phyloP scores from a whole-genome alignment of 2,888 invertebrate genomes.

The Orgyia antiqua region DNA sequence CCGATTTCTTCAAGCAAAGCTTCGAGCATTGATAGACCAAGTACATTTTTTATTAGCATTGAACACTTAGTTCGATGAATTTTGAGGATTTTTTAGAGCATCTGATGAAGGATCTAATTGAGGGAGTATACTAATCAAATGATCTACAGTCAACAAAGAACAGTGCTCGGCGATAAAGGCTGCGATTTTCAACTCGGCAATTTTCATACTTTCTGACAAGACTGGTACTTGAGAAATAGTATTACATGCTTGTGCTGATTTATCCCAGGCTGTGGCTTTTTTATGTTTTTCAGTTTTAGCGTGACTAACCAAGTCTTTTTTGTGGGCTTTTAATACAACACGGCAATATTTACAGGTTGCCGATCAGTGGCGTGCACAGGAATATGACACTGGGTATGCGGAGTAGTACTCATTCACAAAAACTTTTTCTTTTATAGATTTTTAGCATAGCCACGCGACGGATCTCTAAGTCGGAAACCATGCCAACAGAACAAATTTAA shows the following conservation, averaged over 20 bases:
- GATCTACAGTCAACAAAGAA: slow-evolving; percentile 15
- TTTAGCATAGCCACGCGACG: too few relatives aligned
- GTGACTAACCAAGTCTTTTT: slow-evolving; percentile 26
- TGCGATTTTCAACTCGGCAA: slow-evolving; percentile 18
- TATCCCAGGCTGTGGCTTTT: slow-evolving; percentile 8
- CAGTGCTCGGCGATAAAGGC: slow-evolving; percentile 17
- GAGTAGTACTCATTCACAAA: too few relatives aligned
- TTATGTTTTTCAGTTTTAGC: slow-evolving; percentile 26
- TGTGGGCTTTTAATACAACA: slow-evolving; percentile 21
- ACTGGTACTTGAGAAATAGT: slow-evolving; percentile 8
- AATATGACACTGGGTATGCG: too few relatives aligned
- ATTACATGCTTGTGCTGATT: slow-evolving; percentile 7
- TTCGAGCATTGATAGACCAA: slow-evolving; percentile 27
- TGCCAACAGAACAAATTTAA: too few relatives aligned
- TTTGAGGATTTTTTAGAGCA: slow-evolving; percentile 19
- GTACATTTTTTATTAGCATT: slow-evolving; percentile 33
- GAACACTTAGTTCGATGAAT: slow-evolving; percentile 26
- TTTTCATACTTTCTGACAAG: slow-evolving; percentile 14
- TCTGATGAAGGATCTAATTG: slow-evolving; percentile 16
- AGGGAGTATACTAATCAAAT: slow-evolving; percentile 14
- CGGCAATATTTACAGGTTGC: slow-evolving; percentile 22
- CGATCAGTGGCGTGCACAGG: too few relatives aligned
- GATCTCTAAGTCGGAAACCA: too few relatives aligned
- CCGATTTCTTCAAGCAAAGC: slow-evolving; percentile 30
- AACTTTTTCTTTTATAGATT: too few relatives aligned